These are phyloP conservation scores for Gnathonemus longibarbis DNA, from an alignment of 2,113 vertebrate genomes.

Conservation along the genomic window DNA sequence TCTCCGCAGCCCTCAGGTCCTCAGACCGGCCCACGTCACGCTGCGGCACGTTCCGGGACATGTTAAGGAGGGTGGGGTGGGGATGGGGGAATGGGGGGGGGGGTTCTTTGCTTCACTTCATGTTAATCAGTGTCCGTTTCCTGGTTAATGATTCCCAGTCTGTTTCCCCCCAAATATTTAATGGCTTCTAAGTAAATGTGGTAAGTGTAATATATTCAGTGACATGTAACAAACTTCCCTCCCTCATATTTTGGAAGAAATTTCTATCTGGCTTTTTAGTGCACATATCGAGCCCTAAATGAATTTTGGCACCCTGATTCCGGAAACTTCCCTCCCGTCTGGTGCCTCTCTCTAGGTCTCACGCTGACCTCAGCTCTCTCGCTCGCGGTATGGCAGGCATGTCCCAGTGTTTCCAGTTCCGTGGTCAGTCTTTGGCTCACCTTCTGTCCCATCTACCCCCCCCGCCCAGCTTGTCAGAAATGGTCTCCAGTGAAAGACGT, in stretches of 20 bases:
- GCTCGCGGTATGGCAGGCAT: neutral
- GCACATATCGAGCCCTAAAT: neutral
- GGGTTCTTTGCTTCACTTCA: neutral
- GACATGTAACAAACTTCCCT: neutral
- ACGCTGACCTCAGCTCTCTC: neutral
- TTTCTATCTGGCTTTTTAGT: neutral
- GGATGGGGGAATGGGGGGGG: neutral
- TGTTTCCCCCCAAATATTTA: neutral
- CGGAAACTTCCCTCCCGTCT: neutral
- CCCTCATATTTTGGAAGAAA: neutral
- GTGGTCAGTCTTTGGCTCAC: neutral
- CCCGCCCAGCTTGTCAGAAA: neutral
- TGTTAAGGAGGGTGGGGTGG: neutral
- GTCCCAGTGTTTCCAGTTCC: neutral
- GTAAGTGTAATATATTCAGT: neutral
- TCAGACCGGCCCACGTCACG: neutral
- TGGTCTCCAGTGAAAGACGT: neutral
- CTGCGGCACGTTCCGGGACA: neutral
- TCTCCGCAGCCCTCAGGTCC: neutral
- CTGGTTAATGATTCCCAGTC: neutral
- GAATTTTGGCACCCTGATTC: neutral
- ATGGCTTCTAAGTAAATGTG: neutral
- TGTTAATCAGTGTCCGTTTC: neutral
- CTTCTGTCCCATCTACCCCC: neutral
- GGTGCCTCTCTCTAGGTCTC: neutral